These are phyloP conservation scores for Neodiprion fabricii DNA, from an alignment of 1,140 invertebrate species.

Conservation along the genomic window DNA sequence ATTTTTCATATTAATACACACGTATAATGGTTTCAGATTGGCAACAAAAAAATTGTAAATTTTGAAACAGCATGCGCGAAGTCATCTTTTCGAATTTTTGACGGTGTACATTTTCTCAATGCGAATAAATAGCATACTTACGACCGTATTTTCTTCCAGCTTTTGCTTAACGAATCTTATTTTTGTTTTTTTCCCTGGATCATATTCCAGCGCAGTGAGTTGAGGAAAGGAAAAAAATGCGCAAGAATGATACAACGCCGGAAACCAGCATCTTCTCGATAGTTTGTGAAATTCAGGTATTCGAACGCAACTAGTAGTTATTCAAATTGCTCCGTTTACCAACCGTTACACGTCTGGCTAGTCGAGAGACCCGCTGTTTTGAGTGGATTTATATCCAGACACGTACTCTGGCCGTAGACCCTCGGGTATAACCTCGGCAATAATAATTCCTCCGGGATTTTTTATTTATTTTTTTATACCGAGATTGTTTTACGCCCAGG, in stretches of 20 bases:
- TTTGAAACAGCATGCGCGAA: too few species aligned
- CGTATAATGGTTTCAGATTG: too few species aligned
- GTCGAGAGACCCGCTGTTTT: neutral
- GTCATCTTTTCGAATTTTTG: too few species aligned
- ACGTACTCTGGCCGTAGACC: neutral
- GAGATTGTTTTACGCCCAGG: neutral
- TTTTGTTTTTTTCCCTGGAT: neutral
- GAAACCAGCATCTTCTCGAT: neutral
- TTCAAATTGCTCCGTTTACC: slow-evolving; percentile 1
- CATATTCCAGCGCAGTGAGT: too few species aligned
- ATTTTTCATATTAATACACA: too few species aligned
- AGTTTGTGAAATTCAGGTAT: neutral
- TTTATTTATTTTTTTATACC: neutral
- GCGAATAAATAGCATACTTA: too few species aligned
- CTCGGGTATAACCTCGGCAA: neutral
- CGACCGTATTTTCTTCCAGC: too few species aligned
- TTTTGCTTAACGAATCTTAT: neutral
- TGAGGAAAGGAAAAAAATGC: too few species aligned
- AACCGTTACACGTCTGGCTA: slow-evolving; percentile 2
- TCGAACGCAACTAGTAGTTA: slow-evolving; percentile 4
- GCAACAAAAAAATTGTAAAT: too few species aligned
- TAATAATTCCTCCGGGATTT: neutral
- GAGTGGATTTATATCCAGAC: neutral
- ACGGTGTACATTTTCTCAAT: too few species aligned
- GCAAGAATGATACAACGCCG: neutral